These are phyloP conservation scores for Sphyrna mokarran DNA, from an alignment of 2,113 vertebrate genomes.

Conservation along the genomic window DNA sequence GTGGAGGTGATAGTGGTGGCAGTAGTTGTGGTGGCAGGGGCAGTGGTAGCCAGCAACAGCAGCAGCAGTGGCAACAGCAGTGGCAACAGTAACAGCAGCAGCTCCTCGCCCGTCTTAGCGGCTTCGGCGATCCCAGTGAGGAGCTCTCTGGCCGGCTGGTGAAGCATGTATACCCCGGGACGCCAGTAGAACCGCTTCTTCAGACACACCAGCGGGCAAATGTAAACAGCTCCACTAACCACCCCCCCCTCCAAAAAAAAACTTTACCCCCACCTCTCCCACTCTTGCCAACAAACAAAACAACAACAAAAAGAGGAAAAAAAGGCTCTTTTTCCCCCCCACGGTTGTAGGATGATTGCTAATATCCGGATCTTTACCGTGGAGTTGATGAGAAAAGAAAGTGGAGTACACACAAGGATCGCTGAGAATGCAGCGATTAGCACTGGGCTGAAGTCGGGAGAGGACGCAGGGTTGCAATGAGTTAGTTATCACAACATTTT, in stretches of 20 bases:
- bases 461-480: conserved; percentile 15
- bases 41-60: neutral
- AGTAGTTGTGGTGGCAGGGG: neutral
- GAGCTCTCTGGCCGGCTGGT: neutral
- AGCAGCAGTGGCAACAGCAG: too few species aligned
- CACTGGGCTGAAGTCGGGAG: neutral
- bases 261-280: neutral
- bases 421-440: conserved; percentile 4
- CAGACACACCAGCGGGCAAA: conserved; percentile 20
- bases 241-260: neutral
- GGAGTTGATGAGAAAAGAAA: conserved; percentile 29
- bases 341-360: conserved; percentile 30
- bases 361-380: conserved; percentile 23
- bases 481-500: conserved; percentile 1
- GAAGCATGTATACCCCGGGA: conserved; percentile 1
- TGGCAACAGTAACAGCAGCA: neutral
- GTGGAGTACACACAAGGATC: neutral
- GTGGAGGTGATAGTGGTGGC: conserved; percentile 14
- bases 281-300: neutral
- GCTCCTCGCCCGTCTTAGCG: neutral
- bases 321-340: neutral
- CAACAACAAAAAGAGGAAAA: neutral
- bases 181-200: conserved; percentile 6
- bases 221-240: conserved; percentile 24
- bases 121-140: neutral